phyloP scores from a whole-genome alignment of 2,113 vertebrate species.

The Catagonus wagneri region DNA sequence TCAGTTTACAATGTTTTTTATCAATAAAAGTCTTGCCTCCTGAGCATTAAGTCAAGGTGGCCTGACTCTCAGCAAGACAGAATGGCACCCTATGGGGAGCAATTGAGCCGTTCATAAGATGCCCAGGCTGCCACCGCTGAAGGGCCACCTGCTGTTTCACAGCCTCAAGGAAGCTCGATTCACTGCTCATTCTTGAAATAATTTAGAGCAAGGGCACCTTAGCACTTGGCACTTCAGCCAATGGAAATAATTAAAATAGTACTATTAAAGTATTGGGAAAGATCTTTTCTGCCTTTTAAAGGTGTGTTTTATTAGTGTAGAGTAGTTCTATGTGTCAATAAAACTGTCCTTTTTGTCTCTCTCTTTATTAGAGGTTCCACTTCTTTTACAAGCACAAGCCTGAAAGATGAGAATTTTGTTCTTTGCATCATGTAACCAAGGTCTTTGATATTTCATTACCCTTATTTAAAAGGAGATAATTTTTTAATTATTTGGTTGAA shows the following conservation, averaged over 20 bases:
- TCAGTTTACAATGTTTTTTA: conserved; percentile 65
- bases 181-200: conserved; percentile 79
- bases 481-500: not conserved
- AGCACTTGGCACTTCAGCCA: conserved; percentile 60
- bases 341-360: not conserved
- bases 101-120: conserved; percentile 82
- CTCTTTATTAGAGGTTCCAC: not conserved
- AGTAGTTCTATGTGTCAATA: not conserved
- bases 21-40: conserved; percentile 77
- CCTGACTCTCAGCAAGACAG: conserved; percentile 74
- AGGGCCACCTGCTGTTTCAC: conserved; percentile 81
- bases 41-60: conserved; percentile 74
- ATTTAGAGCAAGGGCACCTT: conserved; percentile 68
- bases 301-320: conserved; percentile 21
- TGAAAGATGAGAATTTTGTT: conserved; percentile 12
- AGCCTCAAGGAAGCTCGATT: conserved; percentile 74
- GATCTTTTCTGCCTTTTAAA: not conserved
- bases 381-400: not conserved
- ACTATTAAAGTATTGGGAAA: conserved; percentile 9
- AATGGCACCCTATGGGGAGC: conserved; percentile 81
- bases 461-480: conserved; percentile 23
- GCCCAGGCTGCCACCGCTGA: conserved; percentile 73
- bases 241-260: conserved; percentile 34
- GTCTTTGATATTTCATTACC: conserved; percentile 1
- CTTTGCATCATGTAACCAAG: not conserved